A percentile compares a stretch with the other conserved stretches of the same genome.
Evolutionary conservation across 1,140 invertebrate genomes (phyloP).

Genomic region (Aricia agestis): DNA sequence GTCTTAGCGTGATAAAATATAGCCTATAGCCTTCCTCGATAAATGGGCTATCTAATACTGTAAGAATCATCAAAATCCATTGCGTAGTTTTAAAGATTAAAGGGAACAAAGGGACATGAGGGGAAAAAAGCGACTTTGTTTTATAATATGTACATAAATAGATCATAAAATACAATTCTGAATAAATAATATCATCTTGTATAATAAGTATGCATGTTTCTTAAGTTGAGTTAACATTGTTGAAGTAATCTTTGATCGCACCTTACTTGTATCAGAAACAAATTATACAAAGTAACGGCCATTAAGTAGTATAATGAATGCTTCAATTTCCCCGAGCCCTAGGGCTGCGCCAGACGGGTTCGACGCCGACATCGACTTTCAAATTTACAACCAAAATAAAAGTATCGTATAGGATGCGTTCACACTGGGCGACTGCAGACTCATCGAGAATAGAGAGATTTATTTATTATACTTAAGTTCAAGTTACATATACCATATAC

Average conservation of each 20-base stretch:
- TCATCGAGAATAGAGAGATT: neutral
- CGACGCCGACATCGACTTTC: conserved; percentile 49
- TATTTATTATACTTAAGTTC: neutral
- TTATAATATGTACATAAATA: too few species aligned
- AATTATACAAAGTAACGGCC: neutral
- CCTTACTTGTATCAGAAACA: neutral
- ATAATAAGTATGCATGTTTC: too few species aligned
- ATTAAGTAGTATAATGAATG: neutral
- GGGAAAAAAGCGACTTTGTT: too few species aligned
- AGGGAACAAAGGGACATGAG: too few species aligned
- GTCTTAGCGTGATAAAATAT: too few species aligned
- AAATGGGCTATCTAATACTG: too few species aligned
- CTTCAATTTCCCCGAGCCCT: neutral
- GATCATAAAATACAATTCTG: too few species aligned
- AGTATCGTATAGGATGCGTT: conserved; percentile 66
- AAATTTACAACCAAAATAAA: conserved; percentile 69
- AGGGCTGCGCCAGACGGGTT: neutral
- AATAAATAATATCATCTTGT: too few species aligned
- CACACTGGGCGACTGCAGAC: conserved; percentile 64
- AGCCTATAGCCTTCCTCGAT: too few species aligned
- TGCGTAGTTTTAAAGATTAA: too few species aligned
- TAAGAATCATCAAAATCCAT: too few species aligned
- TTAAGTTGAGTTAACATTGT: neutral
- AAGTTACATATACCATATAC: neutral
- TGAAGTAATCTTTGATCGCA: neutral